Percentiles rank a stretch among this genome's conserved stretches.
Conservation (phyloP, 2,888 invertebrate genomes). For the Brachyptera putata region DNA sequence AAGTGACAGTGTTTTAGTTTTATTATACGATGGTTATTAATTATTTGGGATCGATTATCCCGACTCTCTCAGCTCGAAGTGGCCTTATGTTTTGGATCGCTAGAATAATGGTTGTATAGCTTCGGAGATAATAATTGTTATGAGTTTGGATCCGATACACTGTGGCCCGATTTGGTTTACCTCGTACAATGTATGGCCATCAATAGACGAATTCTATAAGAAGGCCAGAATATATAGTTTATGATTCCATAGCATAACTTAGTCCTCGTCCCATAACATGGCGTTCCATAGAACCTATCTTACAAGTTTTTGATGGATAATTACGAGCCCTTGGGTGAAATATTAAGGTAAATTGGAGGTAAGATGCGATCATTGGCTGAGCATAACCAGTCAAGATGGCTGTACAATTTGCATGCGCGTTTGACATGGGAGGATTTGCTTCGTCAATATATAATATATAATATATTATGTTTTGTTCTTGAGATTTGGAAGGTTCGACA, state of each 20-base stretch:
- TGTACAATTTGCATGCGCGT: conserved; percentile 20
- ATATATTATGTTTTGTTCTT: conserved; percentile 2
- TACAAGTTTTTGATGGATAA: conserved; percentile 28
- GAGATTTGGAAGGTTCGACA: neutral
- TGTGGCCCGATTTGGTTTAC: too few relatives aligned
- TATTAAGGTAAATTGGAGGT: conserved; percentile 26
- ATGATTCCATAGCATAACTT: neutral
- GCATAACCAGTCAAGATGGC: conserved; percentile 16
- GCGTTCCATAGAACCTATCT: conserved; percentile 19
- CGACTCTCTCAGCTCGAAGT: too few relatives aligned
- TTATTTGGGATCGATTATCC: too few relatives aligned
- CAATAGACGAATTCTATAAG: too few relatives aligned
- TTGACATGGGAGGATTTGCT: conserved; percentile 13
- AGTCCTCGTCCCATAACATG: neutral
- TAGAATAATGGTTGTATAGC: too few relatives aligned
- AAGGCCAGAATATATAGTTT: neutral
- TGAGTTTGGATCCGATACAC: too few relatives aligned
- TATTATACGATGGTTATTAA: too few relatives aligned
- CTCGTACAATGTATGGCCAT: too few relatives aligned
- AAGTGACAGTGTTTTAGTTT: too few relatives aligned
- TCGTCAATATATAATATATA: neutral
- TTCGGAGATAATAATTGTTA: too few relatives aligned
- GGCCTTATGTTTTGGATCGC: too few relatives aligned
- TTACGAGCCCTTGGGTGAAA: conserved; percentile 26
- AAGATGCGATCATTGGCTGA: conserved; percentile 26